These are phyloP conservation scores for Tetrax tetrax DNA, from an alignment of 2,113 vertebrate genomes.

Conservation along the genomic window DNA sequence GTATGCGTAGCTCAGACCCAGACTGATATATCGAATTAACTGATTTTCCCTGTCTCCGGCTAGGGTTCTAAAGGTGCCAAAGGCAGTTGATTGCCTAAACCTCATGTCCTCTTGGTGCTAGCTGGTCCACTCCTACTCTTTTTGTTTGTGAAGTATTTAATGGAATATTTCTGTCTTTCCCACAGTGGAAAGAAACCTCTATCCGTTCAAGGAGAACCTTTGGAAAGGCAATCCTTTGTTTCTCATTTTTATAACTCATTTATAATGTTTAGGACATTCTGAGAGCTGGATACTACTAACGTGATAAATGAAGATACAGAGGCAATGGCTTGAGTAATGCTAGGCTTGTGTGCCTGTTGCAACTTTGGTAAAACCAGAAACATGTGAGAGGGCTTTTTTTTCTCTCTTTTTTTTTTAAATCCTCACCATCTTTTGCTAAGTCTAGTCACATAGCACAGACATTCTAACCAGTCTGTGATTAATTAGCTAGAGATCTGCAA, in stretches of 20 bases:
- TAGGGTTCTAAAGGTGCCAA: background rate
- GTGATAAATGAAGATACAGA: slow-evolving; percentile 63
- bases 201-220: slow-evolving; percentile 40
- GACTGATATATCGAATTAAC: background rate
- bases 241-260: slow-evolving; percentile 61
- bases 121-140: background rate
- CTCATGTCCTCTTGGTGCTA: background rate
- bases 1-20: background rate
- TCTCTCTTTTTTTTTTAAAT: slow-evolving; percentile 26
- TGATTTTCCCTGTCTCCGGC: background rate
- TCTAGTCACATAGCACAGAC: slow-evolving; percentile 37
- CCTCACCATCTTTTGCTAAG: slow-evolving; percentile 60
- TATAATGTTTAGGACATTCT: slow-evolving; percentile 46
- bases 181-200: background rate
- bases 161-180: slow-evolving; percentile 3
- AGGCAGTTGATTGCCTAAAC: background rate
- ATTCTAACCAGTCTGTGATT: slow-evolving; percentile 78
- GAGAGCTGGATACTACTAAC: slow-evolving; percentile 7
- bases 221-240: slow-evolving; percentile 58
- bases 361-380: slow-evolving; percentile 73
- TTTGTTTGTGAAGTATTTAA: background rate
- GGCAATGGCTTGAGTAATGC: slow-evolving; percentile 57
- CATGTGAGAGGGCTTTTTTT: slow-evolving; percentile 35
- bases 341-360: slow-evolving; percentile 61
- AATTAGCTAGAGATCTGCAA: slow-evolving; percentile 77